phyloP scores from a whole-genome alignment of 2,888 invertebrate species.

The Mellilla xanthometata region DNA sequence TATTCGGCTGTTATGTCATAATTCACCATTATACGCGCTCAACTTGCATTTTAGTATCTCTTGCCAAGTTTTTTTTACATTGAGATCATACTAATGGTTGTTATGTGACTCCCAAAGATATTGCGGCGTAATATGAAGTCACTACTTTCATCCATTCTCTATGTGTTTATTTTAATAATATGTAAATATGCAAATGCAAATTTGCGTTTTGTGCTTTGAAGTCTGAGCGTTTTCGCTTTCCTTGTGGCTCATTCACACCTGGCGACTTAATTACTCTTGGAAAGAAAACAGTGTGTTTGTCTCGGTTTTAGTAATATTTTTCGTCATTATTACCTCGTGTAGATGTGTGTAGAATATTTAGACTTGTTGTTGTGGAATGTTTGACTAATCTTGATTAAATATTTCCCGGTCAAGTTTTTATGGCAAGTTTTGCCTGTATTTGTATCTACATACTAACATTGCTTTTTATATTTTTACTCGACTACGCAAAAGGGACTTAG shows the following conservation, averaged over 20 bases:
- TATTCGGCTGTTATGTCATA: constrained; percentile 6
- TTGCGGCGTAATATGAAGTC: constrained; percentile 23
- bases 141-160: constrained; percentile 23
- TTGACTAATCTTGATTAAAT: too few relatives aligned
- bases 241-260: constrained; percentile 10
- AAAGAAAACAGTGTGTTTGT: neutral
- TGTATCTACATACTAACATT: too few relatives aligned
- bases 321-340: too few relatives aligned
- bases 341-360: too few relatives aligned
- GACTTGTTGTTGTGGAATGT: too few relatives aligned
- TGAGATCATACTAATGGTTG: constrained; percentile 18
- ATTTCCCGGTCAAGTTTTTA: too few relatives aligned
- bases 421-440: too few relatives aligned
- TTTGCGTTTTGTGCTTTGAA: constrained; percentile 8
- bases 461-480: too few relatives aligned
- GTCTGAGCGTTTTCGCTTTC: constrained; percentile 16
- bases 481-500: too few relatives aligned
- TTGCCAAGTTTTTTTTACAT: constrained; percentile 27
- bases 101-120: constrained; percentile 8
- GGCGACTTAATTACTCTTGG: neutral
- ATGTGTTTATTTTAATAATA: constrained; percentile 13
- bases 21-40: constrained; percentile 1
- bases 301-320: too few relatives aligned
- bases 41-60: constrained; percentile 9
- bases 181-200: constrained; percentile 16